Base-by-base conservation (phyloP, 2,797 vertebrate genomes). In the Podarcis siculus region DNA sequence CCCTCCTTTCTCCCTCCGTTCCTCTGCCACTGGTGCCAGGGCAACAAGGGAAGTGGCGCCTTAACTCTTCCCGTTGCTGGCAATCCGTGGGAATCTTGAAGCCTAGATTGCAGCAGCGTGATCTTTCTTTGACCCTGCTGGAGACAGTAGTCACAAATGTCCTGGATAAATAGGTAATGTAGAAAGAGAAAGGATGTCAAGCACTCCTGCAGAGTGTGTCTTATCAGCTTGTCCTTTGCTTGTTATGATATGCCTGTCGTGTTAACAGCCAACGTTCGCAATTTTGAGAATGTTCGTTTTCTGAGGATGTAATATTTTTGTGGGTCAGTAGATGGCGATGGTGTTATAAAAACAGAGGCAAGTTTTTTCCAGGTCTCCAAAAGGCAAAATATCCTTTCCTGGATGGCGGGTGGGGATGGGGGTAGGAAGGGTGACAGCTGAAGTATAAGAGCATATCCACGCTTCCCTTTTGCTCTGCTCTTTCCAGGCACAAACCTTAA, bases 261-360 rank as follows among this genome's bases (percentile, higher is more conserved):
- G 3, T 19, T 32, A 8, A 19, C 23, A 23, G 9, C 4, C 2
- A 19, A 32, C 1, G 15, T 0, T 15, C 72, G 0, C 2, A 42
- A 61, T 67, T 27, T 85, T 23, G n/a, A 15, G 5, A 5, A 10
- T 8, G 3, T 27, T 12, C 35, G 0, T 37, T 77, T 0, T 0
- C 42, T 0, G 72, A 4, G 23, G 15, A 21, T 91, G 91, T 89
- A 61, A 30, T 91, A 15, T 39, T 35, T 21, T 0, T 32, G 45
- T 5, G 0, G 45, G 88, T 55, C 95, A 61, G 94, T 89, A 95
- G 95, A 49, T 90, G 95, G 94, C 17, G 94, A 32, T 95, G 89
- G 45, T 94, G 93, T 92, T 87, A 94, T 81, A 1, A 87, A 82
- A 86, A 85, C 25, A 7, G 45, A 81, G 37, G 30, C 32, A 19